Percentiles rank a stretch among this genome's conserved stretches.
These are phyloP conservation scores for Philereme transversata DNA, from an alignment of 2,888 invertebrate genomes.

Conservation along the genomic window DNA sequence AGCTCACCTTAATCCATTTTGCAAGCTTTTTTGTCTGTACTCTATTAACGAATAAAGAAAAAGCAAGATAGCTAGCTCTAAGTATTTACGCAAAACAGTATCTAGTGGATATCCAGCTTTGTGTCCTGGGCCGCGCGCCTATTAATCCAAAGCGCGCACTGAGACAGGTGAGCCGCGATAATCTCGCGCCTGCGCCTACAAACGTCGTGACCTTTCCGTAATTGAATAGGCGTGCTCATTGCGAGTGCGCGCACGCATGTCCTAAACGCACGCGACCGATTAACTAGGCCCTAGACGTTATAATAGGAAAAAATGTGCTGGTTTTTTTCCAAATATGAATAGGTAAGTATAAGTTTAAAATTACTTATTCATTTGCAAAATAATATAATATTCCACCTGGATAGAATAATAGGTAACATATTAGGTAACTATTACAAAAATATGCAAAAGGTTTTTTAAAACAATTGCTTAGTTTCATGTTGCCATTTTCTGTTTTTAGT, in stretches of 20 bases:
- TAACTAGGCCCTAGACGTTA: slow-evolving; percentile 22
- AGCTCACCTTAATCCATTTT: no score
- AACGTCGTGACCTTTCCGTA: slow-evolving; percentile 79
- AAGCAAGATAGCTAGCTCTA: background rate
- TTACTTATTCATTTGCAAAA: no score
- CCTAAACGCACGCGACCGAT: slow-evolving; percentile 71
- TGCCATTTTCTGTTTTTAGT: no score
- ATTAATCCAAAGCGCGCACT: slow-evolving; percentile 61
- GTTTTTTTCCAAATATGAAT: no score
- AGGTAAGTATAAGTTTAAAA: no score
- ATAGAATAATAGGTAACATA: no score
- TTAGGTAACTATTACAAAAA: no score
- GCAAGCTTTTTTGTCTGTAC: no score
- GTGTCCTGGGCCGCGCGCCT: slow-evolving; percentile 43
- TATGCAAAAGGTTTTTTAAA: no score
- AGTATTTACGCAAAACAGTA: background rate
- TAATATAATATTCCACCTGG: no score
- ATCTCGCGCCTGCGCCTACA: slow-evolving; percentile 72
- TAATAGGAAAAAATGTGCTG: slow-evolving; percentile 14
- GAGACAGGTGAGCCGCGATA: slow-evolving; percentile 76
- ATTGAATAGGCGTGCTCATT: slow-evolving; percentile 77
- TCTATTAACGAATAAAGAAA: no score
- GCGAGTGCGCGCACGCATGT: slow-evolving; percentile 67
- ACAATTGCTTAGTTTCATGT: no score
- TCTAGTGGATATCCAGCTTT: background rate